A percentile compares a stretch with the other conserved stretches of the same genome.
phyloP scores from a whole-genome alignment of 2,113 vertebrate species.

The Myotis lucifugus region DNA sequence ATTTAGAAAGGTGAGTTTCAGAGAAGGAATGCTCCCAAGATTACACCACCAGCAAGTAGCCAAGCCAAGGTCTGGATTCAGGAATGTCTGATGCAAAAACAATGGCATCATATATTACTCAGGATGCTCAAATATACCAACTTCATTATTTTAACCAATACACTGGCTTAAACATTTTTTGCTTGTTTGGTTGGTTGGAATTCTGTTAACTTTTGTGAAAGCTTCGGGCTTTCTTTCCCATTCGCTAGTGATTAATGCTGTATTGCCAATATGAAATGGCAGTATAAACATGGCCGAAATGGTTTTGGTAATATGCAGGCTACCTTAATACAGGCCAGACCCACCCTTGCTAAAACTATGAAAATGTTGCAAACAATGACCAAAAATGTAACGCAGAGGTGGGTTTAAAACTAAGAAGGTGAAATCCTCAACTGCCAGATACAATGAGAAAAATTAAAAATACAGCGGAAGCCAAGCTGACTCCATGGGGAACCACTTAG shows the following conservation, averaged over 20 bases:
- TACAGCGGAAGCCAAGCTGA: background rate
- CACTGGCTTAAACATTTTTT: background rate
- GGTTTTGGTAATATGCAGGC: background rate
- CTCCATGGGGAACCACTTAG: background rate
- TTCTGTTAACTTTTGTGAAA: conserved; percentile 20
- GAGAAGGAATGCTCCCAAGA: background rate
- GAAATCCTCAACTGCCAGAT: background rate
- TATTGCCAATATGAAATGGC: too few relatives aligned
- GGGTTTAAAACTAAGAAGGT: background rate
- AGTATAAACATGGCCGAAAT: background rate
- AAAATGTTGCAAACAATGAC: background rate
- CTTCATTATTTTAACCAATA: background rate
- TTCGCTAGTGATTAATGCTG: background rate
- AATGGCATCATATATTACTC: background rate
- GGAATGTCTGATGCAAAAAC: background rate
- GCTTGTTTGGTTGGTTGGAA: background rate
- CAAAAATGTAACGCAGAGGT: background rate
- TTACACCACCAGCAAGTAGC: background rate
- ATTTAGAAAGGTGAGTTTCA: background rate
- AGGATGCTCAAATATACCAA: background rate
- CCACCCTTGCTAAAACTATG: background rate
- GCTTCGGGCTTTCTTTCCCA: background rate
- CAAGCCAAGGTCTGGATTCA: background rate
- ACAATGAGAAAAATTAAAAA: background rate
- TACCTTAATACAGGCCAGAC: background rate